phyloP scores from a whole-genome alignment of 2,888 invertebrate genomes.

The Tenthredo distinguenda region DNA sequence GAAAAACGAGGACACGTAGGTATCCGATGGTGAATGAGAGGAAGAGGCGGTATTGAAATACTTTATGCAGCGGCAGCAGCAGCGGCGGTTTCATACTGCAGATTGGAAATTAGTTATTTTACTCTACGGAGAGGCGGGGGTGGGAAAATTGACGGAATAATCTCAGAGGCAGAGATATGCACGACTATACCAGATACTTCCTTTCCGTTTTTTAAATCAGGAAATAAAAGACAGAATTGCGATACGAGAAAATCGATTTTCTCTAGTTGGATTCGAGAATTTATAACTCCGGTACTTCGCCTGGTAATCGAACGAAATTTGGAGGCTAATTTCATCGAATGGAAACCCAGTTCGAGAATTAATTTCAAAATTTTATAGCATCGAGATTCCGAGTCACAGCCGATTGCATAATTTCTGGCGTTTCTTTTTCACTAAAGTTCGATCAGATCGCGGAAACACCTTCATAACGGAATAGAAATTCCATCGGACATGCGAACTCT shows the following conservation, averaged over 20 bases:
- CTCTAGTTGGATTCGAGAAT: no score
- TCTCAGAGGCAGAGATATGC: not conserved
- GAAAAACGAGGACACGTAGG: not conserved
- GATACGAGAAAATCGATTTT: no score
- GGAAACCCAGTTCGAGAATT: no score
- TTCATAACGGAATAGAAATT: not conserved
- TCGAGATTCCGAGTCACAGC: no score
- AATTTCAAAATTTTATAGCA: no score
- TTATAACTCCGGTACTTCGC: no score
- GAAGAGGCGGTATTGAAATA: not conserved
- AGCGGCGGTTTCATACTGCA: not conserved
- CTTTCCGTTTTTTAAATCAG: not conserved
- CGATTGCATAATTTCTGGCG: no score
- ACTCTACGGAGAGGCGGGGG: not conserved
- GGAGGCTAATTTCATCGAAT: no score
- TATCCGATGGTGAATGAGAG: not conserved
- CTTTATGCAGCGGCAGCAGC: not conserved
- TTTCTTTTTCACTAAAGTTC: no score
- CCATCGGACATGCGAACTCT: not conserved
- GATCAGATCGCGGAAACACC: no score
- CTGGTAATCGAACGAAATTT: no score
- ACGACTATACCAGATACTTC: not conserved
- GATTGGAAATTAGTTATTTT: conserved; percentile 2
- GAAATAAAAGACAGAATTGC: no score
- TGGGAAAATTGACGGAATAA: not conserved